Evolutionary conservation across 2,888 invertebrate genomes (phyloP).

Genomic region (Lampropteryx suffumata): DNA sequence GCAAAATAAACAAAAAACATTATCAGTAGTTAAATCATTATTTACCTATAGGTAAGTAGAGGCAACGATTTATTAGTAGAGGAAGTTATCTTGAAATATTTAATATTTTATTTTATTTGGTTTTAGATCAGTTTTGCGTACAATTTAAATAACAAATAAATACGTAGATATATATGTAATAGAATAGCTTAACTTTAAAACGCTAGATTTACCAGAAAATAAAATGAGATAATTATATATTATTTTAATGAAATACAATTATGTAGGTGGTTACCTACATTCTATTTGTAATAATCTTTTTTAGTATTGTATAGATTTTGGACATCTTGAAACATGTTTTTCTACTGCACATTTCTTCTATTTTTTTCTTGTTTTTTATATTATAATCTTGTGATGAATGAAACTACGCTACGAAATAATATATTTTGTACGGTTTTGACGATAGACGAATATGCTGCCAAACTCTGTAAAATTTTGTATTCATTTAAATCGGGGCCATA

Average conservation of each 20-base stretch:
- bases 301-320: constrained; percentile 17
- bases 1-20: no score
- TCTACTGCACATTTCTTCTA: constrained; percentile 6
- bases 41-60: no score
- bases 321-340: constrained; percentile 5
- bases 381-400: neutral
- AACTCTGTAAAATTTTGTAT: constrained; percentile 10
- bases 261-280: no score
- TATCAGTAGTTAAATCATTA: no score
- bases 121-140: constrained; percentile 16
- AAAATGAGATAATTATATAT: no score
- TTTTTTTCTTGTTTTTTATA: constrained; percentile 1
- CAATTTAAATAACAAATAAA: constrained; percentile 20
- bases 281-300: no score
- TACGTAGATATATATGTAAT: neutral
- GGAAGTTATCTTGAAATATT: no score
- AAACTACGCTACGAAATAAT: neutral
- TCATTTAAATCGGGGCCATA: constrained; percentile 18
- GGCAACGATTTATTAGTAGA: no score
- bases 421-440: constrained; percentile 3
- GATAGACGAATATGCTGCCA: constrained; percentile 26
- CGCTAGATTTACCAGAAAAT: no score
- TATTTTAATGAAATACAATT: no score
- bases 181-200: no score
- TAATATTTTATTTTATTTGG: constrained; percentile 14